Evolutionary conservation across 2,113 vertebrate genomes (phyloP).

Genomic region (Dolichallabes microphthalmus): DNA sequence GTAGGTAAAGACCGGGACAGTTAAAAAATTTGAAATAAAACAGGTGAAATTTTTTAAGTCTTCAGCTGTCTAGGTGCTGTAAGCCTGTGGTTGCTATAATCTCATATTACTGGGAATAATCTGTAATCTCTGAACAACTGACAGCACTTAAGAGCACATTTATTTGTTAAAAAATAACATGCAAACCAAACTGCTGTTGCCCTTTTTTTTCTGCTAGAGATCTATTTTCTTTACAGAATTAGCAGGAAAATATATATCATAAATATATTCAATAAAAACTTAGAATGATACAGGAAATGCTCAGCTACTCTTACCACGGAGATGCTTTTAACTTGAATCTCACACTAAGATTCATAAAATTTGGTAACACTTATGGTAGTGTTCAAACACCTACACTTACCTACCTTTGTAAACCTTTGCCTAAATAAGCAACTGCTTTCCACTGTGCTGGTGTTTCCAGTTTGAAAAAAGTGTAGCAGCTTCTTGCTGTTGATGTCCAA

Average conservation of each 20-base stretch:
- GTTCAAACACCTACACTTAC: background rate
- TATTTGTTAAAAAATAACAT: slow-evolving; percentile 8
- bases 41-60: background rate
- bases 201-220: background rate
- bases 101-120: too few relatives aligned
- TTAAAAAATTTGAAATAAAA: background rate
- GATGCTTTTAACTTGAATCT: background rate
- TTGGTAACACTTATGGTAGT: background rate
- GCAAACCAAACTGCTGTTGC: slow-evolving; percentile 6
- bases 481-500: background rate
- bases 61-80: slow-evolving; percentile 7
- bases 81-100: too few relatives aligned
- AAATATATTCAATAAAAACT: background rate
- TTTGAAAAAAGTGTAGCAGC: background rate
- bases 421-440: background rate
- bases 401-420: background rate
- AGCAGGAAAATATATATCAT: background rate
- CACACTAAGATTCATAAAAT: background rate
- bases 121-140: slow-evolving; percentile 38
- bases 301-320: background rate
- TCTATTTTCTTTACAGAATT: slow-evolving; percentile 7
- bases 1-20: background rate
- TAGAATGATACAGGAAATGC: background rate
- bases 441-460: background rate
- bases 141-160: slow-evolving; percentile 29